Conservation (phyloP, 2,113 vertebrate genomes). For the Ailurus styani region DNA sequence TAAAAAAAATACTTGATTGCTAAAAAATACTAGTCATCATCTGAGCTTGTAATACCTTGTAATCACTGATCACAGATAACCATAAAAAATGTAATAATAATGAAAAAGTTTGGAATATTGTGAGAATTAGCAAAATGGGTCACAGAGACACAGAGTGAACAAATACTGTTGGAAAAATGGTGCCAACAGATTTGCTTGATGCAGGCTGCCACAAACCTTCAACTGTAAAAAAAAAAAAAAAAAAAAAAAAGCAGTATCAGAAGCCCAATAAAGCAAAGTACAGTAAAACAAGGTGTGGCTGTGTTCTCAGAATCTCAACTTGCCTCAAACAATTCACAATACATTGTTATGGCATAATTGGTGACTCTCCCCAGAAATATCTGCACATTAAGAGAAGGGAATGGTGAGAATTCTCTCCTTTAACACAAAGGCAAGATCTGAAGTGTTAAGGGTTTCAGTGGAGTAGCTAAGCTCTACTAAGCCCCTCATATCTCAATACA, state of each 20-base stretch:
- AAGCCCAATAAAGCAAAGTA: background rate
- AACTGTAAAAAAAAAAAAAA: background rate
- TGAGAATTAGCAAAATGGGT: background rate
- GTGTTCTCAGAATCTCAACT: background rate
- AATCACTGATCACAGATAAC: background rate
- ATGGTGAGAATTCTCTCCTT: background rate
- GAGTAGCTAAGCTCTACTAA: background rate
- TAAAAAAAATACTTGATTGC: background rate
- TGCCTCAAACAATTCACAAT: background rate
- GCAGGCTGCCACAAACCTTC: background rate
- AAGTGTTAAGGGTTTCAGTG: background rate
- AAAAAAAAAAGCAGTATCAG: background rate
- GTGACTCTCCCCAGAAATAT: background rate
- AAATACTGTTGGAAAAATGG: background rate
- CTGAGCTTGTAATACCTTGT: background rate
- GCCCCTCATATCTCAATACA: background rate
- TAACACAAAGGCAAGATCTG: background rate
- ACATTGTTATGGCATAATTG: background rate
- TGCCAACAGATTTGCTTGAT: background rate
- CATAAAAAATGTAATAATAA: background rate
- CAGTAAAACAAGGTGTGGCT: background rate
- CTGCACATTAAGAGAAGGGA: background rate
- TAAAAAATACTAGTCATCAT: background rate
- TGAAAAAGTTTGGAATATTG: background rate
- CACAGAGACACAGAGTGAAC: background rate